Conservation (phyloP, 2,797 vertebrate genomes). For the Semaprochilodus insignis region DNA sequence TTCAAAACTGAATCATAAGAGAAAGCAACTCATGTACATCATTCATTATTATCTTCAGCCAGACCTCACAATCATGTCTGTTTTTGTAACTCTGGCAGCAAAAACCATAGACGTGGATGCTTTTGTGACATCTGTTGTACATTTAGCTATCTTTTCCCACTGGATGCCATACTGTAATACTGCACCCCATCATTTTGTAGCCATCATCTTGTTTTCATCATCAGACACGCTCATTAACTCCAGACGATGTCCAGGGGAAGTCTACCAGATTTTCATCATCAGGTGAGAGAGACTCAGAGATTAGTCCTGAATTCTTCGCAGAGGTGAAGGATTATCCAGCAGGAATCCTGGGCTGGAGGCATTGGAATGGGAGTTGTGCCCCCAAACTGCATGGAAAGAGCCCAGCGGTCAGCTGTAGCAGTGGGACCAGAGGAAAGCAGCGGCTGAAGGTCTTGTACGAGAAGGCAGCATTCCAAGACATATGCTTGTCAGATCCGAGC, state of each 20-base stretch:
- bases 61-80: background rate
- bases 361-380: slow-evolving; percentile 31
- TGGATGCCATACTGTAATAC: slow-evolving; percentile 22
- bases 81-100: background rate
- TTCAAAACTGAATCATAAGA: too few relatives aligned
- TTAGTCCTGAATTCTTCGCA: slow-evolving; percentile 55
- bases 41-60: background rate
- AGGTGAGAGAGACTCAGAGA: slow-evolving; percentile 38
- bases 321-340: slow-evolving; percentile 51
- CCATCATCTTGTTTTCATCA: slow-evolving; percentile 53
- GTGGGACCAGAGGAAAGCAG: slow-evolving; percentile 4
- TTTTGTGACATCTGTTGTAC: slow-evolving; percentile 26
- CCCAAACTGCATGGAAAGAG: slow-evolving; percentile 20
- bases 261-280: slow-evolving; percentile 54
- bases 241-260: slow-evolving; percentile 44
- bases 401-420: slow-evolving; percentile 7
- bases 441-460: slow-evolving; percentile 46
- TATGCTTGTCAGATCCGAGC: slow-evolving; percentile 34
- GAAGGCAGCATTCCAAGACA: slow-evolving; percentile 44
- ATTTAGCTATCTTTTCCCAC: slow-evolving; percentile 14
- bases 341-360: slow-evolving; percentile 39
- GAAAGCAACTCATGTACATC: too few relatives aligned
- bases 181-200: slow-evolving; percentile 34
- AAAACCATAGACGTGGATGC: slow-evolving; percentile 1
- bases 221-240: slow-evolving; percentile 53